These are phyloP conservation scores for Geophilus truncorum DNA, from an alignment of 2,888 invertebrate genomes.

Conservation along the genomic window DNA sequence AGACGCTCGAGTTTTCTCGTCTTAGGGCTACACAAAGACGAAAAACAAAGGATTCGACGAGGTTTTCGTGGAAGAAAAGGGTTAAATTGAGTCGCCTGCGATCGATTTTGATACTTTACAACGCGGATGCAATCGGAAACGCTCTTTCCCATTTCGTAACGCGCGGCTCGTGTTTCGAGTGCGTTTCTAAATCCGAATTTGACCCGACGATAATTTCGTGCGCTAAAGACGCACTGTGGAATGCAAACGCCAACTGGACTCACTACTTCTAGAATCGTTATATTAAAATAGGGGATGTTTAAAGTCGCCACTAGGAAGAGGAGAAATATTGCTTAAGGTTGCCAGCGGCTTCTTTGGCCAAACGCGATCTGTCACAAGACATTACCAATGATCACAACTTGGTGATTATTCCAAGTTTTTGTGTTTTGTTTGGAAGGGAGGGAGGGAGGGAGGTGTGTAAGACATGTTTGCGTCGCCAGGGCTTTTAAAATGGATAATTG, in stretches of 20 bases:
- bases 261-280: too few relatives aligned
- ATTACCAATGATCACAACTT: too few relatives aligned
- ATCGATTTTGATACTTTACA: neutral
- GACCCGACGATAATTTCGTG: neutral
- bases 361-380: too few relatives aligned
- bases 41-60: neutral
- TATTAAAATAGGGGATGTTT: too few relatives aligned
- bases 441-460: neutral
- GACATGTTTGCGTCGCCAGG: neutral
- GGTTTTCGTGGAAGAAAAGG: neutral
- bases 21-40: neutral
- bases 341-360: too few relatives aligned
- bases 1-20: neutral
- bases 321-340: too few relatives aligned
- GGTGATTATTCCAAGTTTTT: neutral
- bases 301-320: too few relatives aligned
- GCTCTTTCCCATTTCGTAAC: neutral
- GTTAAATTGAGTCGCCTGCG: neutral
- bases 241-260: neutral
- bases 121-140: slow-evolving; percentile 6
- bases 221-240: neutral
- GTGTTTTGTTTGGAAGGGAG: neutral
- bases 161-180: neutral
- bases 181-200: neutral
- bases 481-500: slow-evolving; percentile 33